phyloP scores from a whole-genome alignment of 2,113 vertebrate species.

The Poicephalus meyeri region DNA sequence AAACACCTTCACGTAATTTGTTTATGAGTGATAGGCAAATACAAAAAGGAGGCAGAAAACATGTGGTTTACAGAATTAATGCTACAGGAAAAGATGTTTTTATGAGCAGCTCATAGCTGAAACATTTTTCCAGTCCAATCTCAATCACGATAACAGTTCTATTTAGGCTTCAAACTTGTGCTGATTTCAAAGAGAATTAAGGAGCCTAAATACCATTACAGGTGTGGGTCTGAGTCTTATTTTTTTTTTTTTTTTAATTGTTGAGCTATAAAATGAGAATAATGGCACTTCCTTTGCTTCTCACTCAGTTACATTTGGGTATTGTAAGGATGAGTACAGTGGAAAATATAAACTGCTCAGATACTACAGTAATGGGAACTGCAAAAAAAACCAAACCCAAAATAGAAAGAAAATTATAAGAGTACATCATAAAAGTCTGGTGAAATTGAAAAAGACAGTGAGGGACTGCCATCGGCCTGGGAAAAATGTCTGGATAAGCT shows the following conservation, averaged over 20 bases:
- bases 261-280: not conserved
- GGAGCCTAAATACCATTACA: not conserved
- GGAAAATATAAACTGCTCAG: not conserved
- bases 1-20: not conserved
- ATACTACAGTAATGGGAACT: not conserved
- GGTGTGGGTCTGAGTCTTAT: not conserved
- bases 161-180: not conserved
- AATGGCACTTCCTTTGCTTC: not conserved
- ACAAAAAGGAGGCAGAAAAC: not conserved
- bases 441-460: not conserved
- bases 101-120: not conserved
- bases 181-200: constrained; percentile 5
- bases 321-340: not conserved
- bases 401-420: not conserved
- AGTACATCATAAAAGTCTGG: not conserved
- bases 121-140: constrained; percentile 20
- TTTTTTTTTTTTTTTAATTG: not conserved
- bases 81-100: not conserved
- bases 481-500: not conserved
- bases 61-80: not conserved
- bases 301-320: not conserved
- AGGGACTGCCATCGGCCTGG: not conserved
- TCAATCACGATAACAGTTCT: not conserved
- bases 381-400: not conserved
- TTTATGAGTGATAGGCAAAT: not conserved